Base-by-base conservation (phyloP, 35 echinoderm and acorn worm genomes). In the Nesometra sesokonis region DNA sequence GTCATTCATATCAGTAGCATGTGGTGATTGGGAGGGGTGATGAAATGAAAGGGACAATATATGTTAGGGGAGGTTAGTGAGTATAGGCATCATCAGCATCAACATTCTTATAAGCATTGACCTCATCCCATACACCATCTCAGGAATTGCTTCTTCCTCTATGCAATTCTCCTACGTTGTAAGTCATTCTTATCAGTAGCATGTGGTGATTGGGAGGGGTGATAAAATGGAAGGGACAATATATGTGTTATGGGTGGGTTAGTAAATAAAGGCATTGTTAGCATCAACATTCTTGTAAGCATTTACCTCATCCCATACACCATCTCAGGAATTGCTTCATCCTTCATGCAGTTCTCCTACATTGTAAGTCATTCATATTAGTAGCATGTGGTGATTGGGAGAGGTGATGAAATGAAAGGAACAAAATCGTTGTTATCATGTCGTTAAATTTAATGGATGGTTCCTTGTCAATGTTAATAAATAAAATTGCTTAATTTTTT, bases 321-420 rank as follows among this genome's bases (percentile, higher is more conserved):
- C 17, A 39, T 83, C 34, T 7, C 34, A 23, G 81, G 81, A 83
- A 83, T 38, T 30, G 34, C 34, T 11, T 9, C 13, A 5, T 83
- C 81, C 27, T 5, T 13, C 17, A 35, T 37, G 32, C 2, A 3
- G 0, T 83, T 83, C 23, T 36, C 32, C 34, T 83, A 83, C 32
- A 35, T 83, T 17, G 81, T 83, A 39, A 83, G 81, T 83, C 34
- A 83, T 13, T 80, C 78, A 80, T 78, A 78, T 57, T 13, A 11
- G 11, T 27, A 78, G 77, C 23, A 11, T 13, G 47, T 57, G 47
- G 11, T 13, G 47, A 57, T n/a, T n/a, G n/a, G n/a, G n/a, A n/a
- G n/a, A n/a, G n/a, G n/a, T 7, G 38, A 7, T 43, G 15, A 43
- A 43, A 43, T 43, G 15, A 43, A 43, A 15, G 38, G 38, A 15